Conservation (phyloP, 2,113 vertebrate genomes). For the Jaculus jaculus region DNA sequence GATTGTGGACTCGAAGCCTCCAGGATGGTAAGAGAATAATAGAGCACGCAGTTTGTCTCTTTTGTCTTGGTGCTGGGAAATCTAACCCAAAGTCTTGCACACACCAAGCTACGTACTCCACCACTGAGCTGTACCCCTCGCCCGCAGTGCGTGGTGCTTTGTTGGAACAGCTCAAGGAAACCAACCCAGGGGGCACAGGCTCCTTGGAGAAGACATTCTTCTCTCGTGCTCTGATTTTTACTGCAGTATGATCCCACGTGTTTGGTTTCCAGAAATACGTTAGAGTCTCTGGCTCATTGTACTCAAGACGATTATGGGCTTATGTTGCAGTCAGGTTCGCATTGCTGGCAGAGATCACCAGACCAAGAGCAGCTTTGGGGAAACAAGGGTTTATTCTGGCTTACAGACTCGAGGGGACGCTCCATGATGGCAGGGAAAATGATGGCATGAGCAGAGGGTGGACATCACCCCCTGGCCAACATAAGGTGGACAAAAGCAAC, state of each 20-base stretch:
- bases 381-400: too few relatives aligned
- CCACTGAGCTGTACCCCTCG: neutral
- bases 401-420: too few relatives aligned
- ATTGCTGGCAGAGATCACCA: too few relatives aligned
- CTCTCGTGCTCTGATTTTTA: neutral
- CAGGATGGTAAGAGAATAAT: neutral
- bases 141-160: too few relatives aligned
- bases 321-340: neutral
- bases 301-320: neutral
- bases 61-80: neutral
- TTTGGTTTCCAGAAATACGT: constrained; percentile 11
- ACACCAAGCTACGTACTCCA: neutral
- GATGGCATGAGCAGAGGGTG: too few relatives aligned
- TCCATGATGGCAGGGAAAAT: too few relatives aligned
- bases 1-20: neutral
- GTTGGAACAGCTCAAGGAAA: too few relatives aligned
- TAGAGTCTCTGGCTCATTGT: neutral
- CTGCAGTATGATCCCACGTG: neutral
- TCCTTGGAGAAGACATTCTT: too few relatives aligned
- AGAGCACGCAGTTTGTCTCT: neutral
- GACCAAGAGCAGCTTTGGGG: too few relatives aligned
- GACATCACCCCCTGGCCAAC: too few relatives aligned
- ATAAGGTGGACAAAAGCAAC: too few relatives aligned
- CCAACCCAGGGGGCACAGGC: too few relatives aligned
- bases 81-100: neutral